Conservation (phyloP, 2,113 vertebrate species). For the Dromiciops gliroides region DNA sequence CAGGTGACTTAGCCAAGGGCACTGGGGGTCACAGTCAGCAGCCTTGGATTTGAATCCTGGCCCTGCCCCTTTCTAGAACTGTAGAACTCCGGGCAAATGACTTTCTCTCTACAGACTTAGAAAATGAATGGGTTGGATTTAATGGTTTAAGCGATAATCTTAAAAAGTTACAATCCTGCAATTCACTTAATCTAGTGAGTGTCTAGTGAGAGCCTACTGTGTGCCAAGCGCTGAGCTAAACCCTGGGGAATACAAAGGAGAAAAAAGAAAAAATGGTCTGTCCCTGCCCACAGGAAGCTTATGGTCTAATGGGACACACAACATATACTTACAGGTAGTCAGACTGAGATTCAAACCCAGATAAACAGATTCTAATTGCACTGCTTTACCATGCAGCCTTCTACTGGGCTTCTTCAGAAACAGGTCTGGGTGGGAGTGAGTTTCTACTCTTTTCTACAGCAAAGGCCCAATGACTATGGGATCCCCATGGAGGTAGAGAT, state of each 20-base stretch:
- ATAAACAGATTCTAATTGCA: rapidly evolving
- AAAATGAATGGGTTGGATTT: not conserved
- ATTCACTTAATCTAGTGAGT: not conserved
- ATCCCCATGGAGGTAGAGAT: constrained; percentile 98
- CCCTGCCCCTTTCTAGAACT: not conserved
- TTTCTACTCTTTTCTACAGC: constrained; percentile 79
- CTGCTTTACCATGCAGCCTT: rapidly evolving
- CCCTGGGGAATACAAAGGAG: too few relatives aligned
- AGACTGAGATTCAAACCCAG: not conserved
- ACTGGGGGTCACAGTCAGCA: not conserved
- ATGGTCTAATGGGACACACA: not conserved
- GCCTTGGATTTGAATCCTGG: not conserved
- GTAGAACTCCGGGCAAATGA: not conserved
- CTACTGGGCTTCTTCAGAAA: not conserved
- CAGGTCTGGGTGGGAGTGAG: rapidly evolving
- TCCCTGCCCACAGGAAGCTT: not conserved
- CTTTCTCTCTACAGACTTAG: not conserved
- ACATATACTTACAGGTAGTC: not conserved
- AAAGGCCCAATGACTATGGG: constrained; percentile 95
- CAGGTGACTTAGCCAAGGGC: not conserved
- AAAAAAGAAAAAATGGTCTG: not conserved
- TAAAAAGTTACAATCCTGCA: not conserved
- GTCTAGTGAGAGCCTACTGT: not conserved
- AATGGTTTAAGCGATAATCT: not conserved
- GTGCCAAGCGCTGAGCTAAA: not conserved